Percentiles rank a stretch among this genome's conserved stretches.
Evolutionary conservation across 1,140 invertebrate genomes (phyloP).

Genomic region (Pseudomyrmex concolor): DNA sequence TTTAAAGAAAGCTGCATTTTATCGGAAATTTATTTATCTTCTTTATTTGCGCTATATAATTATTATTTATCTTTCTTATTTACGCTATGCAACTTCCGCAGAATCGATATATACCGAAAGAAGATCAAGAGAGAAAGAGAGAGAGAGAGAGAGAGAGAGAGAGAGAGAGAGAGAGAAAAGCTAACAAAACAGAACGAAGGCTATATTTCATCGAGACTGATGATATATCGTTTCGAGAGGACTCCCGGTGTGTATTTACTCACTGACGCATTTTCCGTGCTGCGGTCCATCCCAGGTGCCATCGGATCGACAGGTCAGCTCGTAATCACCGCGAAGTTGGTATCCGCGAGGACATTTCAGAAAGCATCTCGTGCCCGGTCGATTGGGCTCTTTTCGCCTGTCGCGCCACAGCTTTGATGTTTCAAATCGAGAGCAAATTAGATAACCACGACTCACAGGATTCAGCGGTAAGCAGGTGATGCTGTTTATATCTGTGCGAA

Average conservation of each 20-base stretch:
- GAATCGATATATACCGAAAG: too few species aligned
- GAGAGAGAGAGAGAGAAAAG: not conserved
- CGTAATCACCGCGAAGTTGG: slow-evolving; percentile 82
- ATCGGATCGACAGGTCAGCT: slow-evolving; percentile 80
- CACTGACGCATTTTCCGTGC: slow-evolving; percentile 83
- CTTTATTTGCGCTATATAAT: too few species aligned
- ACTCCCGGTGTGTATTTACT: slow-evolving; percentile 66
- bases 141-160: too few species aligned
- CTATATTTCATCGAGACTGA: not conserved
- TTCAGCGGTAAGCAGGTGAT: slow-evolving; percentile 79
- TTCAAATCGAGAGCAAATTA: slow-evolving; percentile 79
- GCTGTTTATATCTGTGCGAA: slow-evolving; percentile 70
- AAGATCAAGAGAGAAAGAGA: too few species aligned
- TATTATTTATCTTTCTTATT: too few species aligned
- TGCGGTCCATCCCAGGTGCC: slow-evolving; percentile 83
- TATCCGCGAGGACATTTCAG: slow-evolving; percentile 83
- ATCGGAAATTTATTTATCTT: too few species aligned
- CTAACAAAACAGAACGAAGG: not conserved
- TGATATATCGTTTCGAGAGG: not conserved
- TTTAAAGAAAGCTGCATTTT: too few species aligned
- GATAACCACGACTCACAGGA: slow-evolving; percentile 80
- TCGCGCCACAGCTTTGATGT: slow-evolving; percentile 74
- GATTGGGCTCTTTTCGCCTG: slow-evolving; percentile 75
- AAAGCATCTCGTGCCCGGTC: slow-evolving; percentile 83
- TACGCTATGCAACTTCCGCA: too few species aligned